A percentile compares a stretch with the other conserved stretches of the same genome.
Conservation (phyloP, 2,113 vertebrate species). For the Zapus hudsonius region DNA sequence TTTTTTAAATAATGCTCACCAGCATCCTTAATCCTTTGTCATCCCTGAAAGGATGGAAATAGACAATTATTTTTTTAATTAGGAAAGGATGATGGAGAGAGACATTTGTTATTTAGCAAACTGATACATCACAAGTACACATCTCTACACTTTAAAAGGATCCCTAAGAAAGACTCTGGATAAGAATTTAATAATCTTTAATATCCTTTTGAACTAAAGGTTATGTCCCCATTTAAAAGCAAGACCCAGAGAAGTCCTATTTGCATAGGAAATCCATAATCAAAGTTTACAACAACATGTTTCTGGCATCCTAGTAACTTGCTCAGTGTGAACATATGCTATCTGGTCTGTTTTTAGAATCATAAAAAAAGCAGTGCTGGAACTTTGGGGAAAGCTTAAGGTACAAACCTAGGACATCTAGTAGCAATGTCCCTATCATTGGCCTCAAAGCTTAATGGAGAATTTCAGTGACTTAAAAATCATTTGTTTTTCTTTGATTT, state of each 20-base stretch:
- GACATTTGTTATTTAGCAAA: constrained; percentile 47
- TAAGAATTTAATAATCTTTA: constrained; percentile 26
- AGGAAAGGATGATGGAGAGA: constrained; percentile 27
- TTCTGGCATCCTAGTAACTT: constrained; percentile 75
- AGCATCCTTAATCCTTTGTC: constrained; percentile 11
- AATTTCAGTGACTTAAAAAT: constrained; percentile 59
- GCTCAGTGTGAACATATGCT: constrained; percentile 80
- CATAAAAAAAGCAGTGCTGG: constrained; percentile 43
- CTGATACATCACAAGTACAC: constrained; percentile 25
- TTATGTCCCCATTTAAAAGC: constrained; percentile 62
- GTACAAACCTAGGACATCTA: constrained; percentile 67
- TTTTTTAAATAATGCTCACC: constrained; percentile 34
- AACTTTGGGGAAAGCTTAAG: constrained; percentile 71
- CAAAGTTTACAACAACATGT: constrained; percentile 74
- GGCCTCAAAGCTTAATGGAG: constrained; percentile 45
- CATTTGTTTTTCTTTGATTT: constrained; percentile 45
- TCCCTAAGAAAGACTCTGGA: neutral
- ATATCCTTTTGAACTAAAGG: constrained; percentile 72
- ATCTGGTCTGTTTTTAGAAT: constrained; percentile 76
- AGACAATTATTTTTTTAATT: neutral
- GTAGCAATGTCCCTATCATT: neutral
- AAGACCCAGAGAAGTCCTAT: constrained; percentile 60
- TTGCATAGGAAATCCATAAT: constrained; percentile 71
- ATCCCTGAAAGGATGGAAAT: neutral
- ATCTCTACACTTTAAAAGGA: neutral